These are phyloP conservation scores for Tachina fera DNA, from an alignment of 2,888 invertebrate genomes.

Conservation along the genomic window DNA sequence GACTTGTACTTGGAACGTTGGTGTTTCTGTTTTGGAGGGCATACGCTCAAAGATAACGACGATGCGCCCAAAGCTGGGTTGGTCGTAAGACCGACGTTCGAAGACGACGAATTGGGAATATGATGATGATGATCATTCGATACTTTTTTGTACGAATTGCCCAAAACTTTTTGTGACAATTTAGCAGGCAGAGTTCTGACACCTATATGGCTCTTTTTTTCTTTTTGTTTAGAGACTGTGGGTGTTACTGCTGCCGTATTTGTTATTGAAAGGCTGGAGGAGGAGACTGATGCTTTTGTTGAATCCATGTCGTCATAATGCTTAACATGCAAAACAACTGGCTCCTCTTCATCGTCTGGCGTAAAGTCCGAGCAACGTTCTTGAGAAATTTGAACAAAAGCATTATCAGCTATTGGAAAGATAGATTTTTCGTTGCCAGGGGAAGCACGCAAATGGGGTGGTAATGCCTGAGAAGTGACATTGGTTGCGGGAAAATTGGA, in stretches of 20 bases:
- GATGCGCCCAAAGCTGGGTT: constrained; percentile 75
- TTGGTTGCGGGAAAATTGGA: constrained; percentile 37
- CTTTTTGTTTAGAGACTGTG: constrained; percentile 77
- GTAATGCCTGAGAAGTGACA: constrained; percentile 30
- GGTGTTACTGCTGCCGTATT: constrained; percentile 43
- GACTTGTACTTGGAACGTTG: constrained; percentile 78
- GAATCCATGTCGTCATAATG: constrained; percentile 68
- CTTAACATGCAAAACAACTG: constrained; percentile 78
- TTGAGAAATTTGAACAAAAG: constrained; percentile 81
- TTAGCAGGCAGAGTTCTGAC: constrained; percentile 82
- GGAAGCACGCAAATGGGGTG: constrained; percentile 50
- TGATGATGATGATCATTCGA: constrained; percentile 64
- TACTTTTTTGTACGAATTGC: constrained; percentile 81
- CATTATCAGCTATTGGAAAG: constrained; percentile 81
- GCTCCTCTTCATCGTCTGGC: constrained; percentile 82
- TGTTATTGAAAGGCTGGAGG: constrained; percentile 62
- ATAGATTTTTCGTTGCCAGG: constrained; percentile 69
- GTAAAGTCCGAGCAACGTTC: constrained; percentile 81
- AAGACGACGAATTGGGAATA: background rate
- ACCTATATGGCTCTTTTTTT: constrained; percentile 81
- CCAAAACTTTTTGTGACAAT: constrained; percentile 82
- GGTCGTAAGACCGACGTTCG: constrained; percentile 69
- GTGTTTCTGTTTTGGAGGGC: constrained; percentile 78
- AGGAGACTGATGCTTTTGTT: constrained; percentile 72
- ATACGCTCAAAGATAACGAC: constrained; percentile 77